Base-by-base conservation (phyloP, 2,113 vertebrate genomes). In the Pelusios castaneus region DNA sequence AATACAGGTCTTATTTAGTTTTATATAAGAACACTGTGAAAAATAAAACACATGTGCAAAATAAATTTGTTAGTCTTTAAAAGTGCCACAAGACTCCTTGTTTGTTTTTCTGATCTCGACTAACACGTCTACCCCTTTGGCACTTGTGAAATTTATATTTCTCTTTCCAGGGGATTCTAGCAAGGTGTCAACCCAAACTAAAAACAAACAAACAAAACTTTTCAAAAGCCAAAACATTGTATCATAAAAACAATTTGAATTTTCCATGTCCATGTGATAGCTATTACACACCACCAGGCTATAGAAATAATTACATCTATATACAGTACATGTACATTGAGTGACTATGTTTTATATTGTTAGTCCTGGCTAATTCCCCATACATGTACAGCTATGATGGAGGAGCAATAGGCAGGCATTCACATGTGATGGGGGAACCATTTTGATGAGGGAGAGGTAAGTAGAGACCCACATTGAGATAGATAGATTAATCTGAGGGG, bases 181-280 rank as follows among this genome's bases (percentile, higher is more conserved):
- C 10, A 63, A 25, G 90, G 2, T 80, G 76, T 63, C 56, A 89
- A 25, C 80, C 84, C 8, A 86, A 89, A 77, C 63, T 41, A 31
- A 38, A 82, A 80, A 52, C 84, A n/a, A 90, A 63, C 63, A 80
- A 93, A 63, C 4, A 41, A 9, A 8, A 63, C 78, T 60, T 80
- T 88, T 70, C n/a, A 16, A 8, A 43, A 78, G 82, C 70, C 55
- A 75, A 67, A 75, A 10, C 47, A 77, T 3, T 89, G 58, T 75
- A 91, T 70, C 51, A 89, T 43, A n/a, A 92, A 91, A 93, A 55
- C 89, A 93, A 87, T 10, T 10, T 58, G 88, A 88, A 85, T 16
- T 29, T 34, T 51, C 27, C 2, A 77, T 75, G 91, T 63, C 87
- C 87, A 45, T 24, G 84, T 80, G 82, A 88, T 87, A 51, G 8